A percentile compares a stretch with the other conserved stretches of the same genome.
These are phyloP conservation scores for Antheraea assamensis DNA, from an alignment of 2,888 invertebrate species.

Conservation along the genomic window DNA sequence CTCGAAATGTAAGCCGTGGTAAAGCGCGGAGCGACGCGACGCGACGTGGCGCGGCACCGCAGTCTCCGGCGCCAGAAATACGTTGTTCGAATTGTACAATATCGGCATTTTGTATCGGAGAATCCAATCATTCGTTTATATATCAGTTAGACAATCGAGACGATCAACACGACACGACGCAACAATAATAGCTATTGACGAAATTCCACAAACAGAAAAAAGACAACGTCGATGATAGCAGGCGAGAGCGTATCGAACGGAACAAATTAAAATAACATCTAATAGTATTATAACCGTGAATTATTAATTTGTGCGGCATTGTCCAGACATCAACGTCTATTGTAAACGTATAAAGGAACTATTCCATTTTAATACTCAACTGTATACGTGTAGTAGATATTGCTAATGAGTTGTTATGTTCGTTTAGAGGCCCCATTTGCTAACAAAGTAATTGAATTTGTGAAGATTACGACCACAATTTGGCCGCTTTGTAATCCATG, in stretches of 20 bases:
- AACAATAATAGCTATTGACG: conserved; percentile 61
- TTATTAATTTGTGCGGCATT: conserved; percentile 76
- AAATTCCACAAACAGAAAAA: conserved; percentile 63
- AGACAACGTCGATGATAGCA: conserved; percentile 34
- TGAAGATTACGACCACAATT: conserved; percentile 15
- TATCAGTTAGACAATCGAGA: conserved; percentile 41
- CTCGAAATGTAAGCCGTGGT: not conserved
- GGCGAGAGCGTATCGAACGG: conserved; percentile 59
- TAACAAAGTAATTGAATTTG: conserved; percentile 39
- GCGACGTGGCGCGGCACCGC: conserved; percentile 21
- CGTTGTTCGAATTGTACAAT: conserved; percentile 58
- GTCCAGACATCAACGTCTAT: conserved; percentile 46
- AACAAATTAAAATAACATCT: conserved; percentile 72
- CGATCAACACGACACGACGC: conserved; percentile 56
- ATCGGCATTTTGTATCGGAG: conserved; percentile 50
- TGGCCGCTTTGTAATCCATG: not conserved
- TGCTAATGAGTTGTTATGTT: conserved; percentile 40
- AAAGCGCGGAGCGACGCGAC: conserved; percentile 3
- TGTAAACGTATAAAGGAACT: conserved; percentile 43
- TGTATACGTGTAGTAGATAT: conserved; percentile 21
- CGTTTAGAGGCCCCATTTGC: conserved; percentile 39
- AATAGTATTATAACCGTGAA: conserved; percentile 70
- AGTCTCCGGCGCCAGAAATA: conserved; percentile 40
- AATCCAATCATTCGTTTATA: conserved; percentile 33
- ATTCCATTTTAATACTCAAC: conserved; percentile 39